phyloP scores from a whole-genome alignment of 2,797 vertebrate species.

The Nyctalus aviator region DNA sequence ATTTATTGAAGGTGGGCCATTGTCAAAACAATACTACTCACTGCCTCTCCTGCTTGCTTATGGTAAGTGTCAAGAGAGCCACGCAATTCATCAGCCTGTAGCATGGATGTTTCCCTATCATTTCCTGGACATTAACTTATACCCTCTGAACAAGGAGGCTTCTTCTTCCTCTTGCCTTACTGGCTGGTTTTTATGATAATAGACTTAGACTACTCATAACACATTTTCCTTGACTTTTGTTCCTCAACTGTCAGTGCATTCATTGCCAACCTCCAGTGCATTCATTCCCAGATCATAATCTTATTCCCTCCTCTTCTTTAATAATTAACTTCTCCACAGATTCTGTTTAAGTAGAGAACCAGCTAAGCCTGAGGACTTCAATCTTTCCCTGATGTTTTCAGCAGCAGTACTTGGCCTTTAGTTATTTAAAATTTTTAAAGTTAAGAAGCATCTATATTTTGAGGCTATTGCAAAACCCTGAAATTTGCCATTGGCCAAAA shows the following conservation, averaged over 20 bases:
- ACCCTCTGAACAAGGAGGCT: not conserved
- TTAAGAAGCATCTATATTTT: slow-evolving; percentile 24
- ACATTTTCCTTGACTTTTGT: not conserved
- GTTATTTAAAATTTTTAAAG: slow-evolving; percentile 23
- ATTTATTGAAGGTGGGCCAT: not conserved
- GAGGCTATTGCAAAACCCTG: not conserved
- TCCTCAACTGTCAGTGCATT: not conserved
- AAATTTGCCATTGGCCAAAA: not conserved
- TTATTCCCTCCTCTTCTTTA: not conserved
- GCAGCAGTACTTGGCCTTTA: not conserved
- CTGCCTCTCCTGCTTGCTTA: not conserved
- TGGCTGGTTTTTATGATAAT: not conserved
- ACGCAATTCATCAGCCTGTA: no score
- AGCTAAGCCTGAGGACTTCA: not conserved
- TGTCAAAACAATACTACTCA: not conserved
- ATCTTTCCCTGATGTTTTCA: not conserved
- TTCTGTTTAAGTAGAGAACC: not conserved
- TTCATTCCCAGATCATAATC: not conserved
- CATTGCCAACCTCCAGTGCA: not conserved
- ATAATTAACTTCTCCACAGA: not conserved
- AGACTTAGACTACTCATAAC: not conserved
- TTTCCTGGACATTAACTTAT: not conserved
- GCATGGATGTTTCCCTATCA: not conserved
- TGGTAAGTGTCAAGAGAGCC: not conserved
- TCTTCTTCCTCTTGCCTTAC: not conserved